Percentiles rank a stretch among this genome's conserved stretches.
These are phyloP conservation scores for Mus spicilegus DNA, from an alignment of 2,113 vertebrate genomes.

Conservation along the genomic window DNA sequence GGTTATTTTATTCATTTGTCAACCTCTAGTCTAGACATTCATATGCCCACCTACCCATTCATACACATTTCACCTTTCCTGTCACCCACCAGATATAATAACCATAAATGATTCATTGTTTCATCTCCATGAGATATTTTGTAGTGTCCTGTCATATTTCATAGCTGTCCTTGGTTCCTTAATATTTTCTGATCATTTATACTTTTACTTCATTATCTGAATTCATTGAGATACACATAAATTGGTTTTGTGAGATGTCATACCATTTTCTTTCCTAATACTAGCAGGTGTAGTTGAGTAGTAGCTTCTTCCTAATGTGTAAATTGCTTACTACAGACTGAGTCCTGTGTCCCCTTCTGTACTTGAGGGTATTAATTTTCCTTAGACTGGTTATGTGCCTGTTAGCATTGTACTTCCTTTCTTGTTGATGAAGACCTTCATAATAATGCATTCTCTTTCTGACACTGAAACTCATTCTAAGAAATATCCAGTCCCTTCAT, in stretches of 20 bases:
- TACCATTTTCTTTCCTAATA: background rate
- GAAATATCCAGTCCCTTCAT: background rate
- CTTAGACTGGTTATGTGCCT: background rate
- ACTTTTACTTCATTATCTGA: background rate
- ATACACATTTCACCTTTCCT: too few species aligned
- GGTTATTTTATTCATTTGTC: too few species aligned
- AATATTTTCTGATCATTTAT: background rate
- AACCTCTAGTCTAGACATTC: background rate
- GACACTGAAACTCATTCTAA: background rate
- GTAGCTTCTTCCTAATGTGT: background rate
- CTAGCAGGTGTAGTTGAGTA: background rate
- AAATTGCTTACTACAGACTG: background rate
- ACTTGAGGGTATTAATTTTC: background rate
- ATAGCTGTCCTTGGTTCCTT: background rate
- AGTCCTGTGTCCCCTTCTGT: background rate
- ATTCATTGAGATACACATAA: background rate
- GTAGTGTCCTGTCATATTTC: background rate
- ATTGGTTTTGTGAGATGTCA: background rate
- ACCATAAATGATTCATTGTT: background rate
- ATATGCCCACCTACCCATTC: background rate
- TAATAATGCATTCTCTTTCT: background rate
- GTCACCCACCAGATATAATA: background rate
- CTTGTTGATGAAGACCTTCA: background rate
- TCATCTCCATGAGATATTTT: background rate
- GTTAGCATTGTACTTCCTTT: background rate